Conservation (phyloP, 2,113 vertebrate genomes). For the Amphiprion percula region DNA sequence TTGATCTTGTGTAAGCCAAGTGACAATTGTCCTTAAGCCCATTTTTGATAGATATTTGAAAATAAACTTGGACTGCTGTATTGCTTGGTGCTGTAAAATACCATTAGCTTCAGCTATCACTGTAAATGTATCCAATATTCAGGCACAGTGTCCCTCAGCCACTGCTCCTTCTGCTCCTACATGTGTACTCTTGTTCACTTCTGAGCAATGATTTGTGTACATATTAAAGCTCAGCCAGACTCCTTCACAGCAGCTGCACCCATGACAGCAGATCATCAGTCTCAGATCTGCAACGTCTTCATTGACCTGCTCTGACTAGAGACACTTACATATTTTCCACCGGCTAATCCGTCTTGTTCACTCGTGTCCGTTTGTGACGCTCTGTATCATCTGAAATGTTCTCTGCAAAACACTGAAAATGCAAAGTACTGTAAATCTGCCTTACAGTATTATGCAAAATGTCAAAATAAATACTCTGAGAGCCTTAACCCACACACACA, state of each 20-base stretch:
- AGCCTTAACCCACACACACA: not conserved
- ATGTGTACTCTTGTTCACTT: not conserved
- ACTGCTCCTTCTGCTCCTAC: not conserved
- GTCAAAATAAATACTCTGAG: no score
- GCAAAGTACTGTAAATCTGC: not conserved
- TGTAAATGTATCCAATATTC: no score
- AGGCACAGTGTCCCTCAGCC: not conserved
- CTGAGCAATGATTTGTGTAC: constrained; percentile 47
- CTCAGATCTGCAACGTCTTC: constrained; percentile 54
- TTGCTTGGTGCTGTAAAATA: no score
- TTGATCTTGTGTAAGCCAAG: no score
- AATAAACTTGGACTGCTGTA: not conserved
- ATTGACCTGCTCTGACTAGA: constrained; percentile 41
- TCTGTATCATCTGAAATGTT: not conserved
- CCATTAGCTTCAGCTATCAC: no score
- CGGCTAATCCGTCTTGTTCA: constrained; percentile 53
- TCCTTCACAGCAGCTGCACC: constrained; percentile 62
- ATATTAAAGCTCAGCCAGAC: constrained; percentile 69
- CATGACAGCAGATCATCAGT: constrained; percentile 58
- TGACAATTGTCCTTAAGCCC: not conserved
- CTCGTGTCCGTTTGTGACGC: constrained; percentile 23
- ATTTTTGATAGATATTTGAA: not conserved
- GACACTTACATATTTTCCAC: constrained; percentile 40
- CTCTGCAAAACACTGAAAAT: no score
- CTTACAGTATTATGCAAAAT: not conserved